Evolutionary conservation across 2,113 vertebrate genomes (phyloP), one percentile per base, ranked within the genome.

Genomic region (Dipodomys stephensi): DNA sequence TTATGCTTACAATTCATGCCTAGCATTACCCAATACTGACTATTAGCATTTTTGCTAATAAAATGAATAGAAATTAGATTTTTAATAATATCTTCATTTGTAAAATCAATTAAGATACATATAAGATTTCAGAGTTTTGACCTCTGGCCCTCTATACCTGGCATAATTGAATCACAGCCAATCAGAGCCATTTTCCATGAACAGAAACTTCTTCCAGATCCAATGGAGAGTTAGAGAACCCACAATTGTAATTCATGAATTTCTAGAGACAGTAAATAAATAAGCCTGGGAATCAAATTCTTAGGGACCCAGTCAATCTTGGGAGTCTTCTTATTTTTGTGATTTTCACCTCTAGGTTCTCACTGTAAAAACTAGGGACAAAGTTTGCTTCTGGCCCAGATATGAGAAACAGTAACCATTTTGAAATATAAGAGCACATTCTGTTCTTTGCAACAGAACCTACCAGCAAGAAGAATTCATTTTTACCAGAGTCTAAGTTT

Each of bases 1-100:
- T 91, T 65, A 86, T 73, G 78, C 20, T 95, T 68, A 85, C 9
- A 35, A 77, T 5, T n/a, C 32, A 30, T 32, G 49, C 6, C 71
- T 65, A 68, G 83, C 23, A 78, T 69, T 83, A 25, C 88, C 44
- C 67, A 87, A 87, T 72, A 77, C n/a, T 65, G 80, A 72, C 39
- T 53, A 81, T 2, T 9, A 84, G 39, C 12, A 83, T 82, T 30
- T 6, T 83, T 60, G 46, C n/a, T 9, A 57, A 4, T 5, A 8
- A 80, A 72, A 81, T 78, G 85, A 32, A 68, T 90, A 16, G 15
- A 64, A 65, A 4, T 73, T 86, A 8, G 0, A 8, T 65, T 84
- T 84, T 94, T 6, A n/a, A 73, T 39, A 28, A 11, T 49, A 49
- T 81, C 62, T 65, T 83, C 1, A 62, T 79, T 86, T 82, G 46